These are phyloP conservation scores for Montipora capricornis DNA, from an alignment of 64 coral and sea anemone genomes.

Conservation along the genomic window DNA sequence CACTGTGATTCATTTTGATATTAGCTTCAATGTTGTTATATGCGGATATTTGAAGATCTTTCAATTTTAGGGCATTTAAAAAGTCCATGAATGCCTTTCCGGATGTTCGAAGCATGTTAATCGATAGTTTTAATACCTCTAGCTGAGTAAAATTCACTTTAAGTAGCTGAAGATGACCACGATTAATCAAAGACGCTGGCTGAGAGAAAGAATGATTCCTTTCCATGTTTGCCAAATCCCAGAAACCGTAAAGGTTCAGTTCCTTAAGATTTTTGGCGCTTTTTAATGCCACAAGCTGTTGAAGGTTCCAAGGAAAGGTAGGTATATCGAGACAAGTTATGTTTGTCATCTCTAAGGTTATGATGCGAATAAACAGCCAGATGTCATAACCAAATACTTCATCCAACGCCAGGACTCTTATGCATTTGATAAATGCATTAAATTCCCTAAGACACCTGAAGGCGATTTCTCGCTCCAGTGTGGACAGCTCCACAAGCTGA, in stretches of 20 bases:
- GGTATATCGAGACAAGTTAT: slow-evolving; percentile 27
- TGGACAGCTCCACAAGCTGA: not conserved
- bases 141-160: not conserved
- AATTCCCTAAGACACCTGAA: slow-evolving; percentile 10
- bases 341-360: slow-evolving; percentile 46
- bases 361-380: slow-evolving; percentile 13
- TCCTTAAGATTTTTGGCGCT: slow-evolving; percentile 29
- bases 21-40: slow-evolving; percentile 24
- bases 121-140: slow-evolving; percentile 10
- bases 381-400: slow-evolving; percentile 8
- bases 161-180: slow-evolving; percentile 16
- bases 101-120: slow-evolving; percentile 24
- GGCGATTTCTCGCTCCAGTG: slow-evolving; percentile 4
- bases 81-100: slow-evolving; percentile 4
- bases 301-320: slow-evolving; percentile 25
- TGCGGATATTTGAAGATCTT: slow-evolving; percentile 26
- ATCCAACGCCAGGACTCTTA: slow-evolving; percentile 12
- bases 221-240: slow-evolving; percentile 24
- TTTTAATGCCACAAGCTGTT: slow-evolving; percentile 23
- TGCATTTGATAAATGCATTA: slow-evolving; percentile 18
- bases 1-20: slow-evolving; percentile 5
- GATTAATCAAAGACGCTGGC: slow-evolving; percentile 20
- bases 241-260: slow-evolving; percentile 32
- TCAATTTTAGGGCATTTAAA: slow-evolving; percentile 30
- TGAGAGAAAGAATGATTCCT: slow-evolving; percentile 8